Percentiles rank a stretch among this genome's conserved stretches.
phyloP scores from a whole-genome alignment of 2,888 invertebrate species.

The Phengaris arion region DNA sequence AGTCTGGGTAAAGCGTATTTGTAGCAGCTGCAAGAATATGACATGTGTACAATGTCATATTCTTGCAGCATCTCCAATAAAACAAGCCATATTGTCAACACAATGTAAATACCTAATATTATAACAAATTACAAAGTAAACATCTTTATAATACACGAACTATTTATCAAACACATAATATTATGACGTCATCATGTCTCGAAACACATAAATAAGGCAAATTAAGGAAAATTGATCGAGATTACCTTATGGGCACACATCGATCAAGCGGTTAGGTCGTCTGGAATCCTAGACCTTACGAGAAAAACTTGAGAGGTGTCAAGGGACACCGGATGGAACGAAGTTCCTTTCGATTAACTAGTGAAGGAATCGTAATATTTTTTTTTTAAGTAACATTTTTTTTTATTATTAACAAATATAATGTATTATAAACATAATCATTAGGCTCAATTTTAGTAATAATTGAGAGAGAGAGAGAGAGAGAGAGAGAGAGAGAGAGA shows the following conservation, averaged over 20 bases:
- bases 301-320: too few relatives aligned
- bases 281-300: too few relatives aligned
- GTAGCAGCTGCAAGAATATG: not conserved
- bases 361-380: too few relatives aligned
- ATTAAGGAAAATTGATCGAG: not conserved
- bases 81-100: not conserved
- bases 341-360: too few relatives aligned
- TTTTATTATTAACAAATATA: too few relatives aligned
- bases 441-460: too few relatives aligned
- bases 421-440: too few relatives aligned
- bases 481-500: too few relatives aligned
- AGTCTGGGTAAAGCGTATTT: not conserved
- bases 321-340: too few relatives aligned
- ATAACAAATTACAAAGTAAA: not conserved
- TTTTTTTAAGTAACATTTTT: too few relatives aligned
- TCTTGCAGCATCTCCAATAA: not conserved
- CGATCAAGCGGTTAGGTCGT: too few relatives aligned
- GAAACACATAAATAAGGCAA: not conserved
- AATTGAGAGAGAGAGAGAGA: too few relatives aligned
- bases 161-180: not conserved
- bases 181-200: not conserved
- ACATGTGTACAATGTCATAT: not conserved
- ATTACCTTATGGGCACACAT: not conserved
- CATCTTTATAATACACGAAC: not conserved
- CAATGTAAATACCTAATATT: conserved; percentile 1